phyloP scores from a whole-genome alignment of 2,888 invertebrate genomes.

The Caenorhabditis zanzibari region DNA sequence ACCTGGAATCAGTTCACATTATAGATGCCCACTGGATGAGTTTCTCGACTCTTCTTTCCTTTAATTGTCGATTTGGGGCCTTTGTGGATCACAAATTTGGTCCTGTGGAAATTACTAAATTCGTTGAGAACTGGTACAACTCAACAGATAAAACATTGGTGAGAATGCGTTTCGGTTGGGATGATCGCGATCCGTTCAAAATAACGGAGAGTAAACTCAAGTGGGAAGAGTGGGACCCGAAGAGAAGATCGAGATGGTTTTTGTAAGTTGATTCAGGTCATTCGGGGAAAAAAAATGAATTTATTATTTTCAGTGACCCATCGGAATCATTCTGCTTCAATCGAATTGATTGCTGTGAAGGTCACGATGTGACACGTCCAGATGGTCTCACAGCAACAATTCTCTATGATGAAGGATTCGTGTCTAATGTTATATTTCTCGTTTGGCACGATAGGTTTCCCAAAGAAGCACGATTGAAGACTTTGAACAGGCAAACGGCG shows the following conservation, averaged over 20 bases:
- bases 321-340: neutral
- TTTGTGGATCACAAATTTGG: neutral
- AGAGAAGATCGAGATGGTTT: slow-evolving; percentile 8
- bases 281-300: neutral
- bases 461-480: neutral
- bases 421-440: neutral
- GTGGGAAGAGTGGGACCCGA: slow-evolving; percentile 2
- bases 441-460: slow-evolving; percentile 29
- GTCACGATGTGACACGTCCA: slow-evolving; percentile 18
- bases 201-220: neutral
- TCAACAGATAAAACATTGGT: slow-evolving; percentile 3
- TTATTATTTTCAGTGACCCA: neutral
- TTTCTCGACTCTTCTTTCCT: slow-evolving; percentile 8
- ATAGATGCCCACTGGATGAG: slow-evolving; percentile 4
- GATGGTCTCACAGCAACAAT: slow-evolving; percentile 22
- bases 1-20: neutral
- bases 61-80: neutral
- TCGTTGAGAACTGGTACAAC: slow-evolving; percentile 25
- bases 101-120: neutral
- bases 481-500: neutral
- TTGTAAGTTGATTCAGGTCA: slow-evolving; percentile 26
- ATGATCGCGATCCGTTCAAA: neutral
- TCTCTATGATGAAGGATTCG: neutral
- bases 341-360: slow-evolving; percentile 15
- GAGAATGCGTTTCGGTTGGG: slow-evolving; percentile 8